Conservation (phyloP, 30 jellyfish, hydroid and myxozoan genomes). For the Mastigias papua region DNA sequence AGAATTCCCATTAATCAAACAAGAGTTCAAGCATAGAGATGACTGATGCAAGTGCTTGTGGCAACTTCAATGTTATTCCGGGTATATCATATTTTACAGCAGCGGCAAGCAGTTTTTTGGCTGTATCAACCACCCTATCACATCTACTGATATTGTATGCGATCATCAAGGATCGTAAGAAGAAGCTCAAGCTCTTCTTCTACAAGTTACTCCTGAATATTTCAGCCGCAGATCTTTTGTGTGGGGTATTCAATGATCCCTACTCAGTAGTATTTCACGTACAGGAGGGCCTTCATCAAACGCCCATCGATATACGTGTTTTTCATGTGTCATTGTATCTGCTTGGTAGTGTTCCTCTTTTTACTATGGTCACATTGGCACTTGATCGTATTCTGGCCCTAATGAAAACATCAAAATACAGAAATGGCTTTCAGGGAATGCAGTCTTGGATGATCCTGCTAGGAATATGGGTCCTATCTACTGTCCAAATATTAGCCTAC, state of each 20-base stretch:
- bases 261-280: conserved; percentile 49
- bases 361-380: conserved; percentile 44
- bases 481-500: conserved; percentile 42
- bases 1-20: too few species aligned
- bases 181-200: conserved; percentile 65
- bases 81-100: conserved; percentile 66
- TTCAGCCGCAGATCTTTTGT: conserved; percentile 55
- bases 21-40: conserved; percentile 8
- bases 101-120: conserved; percentile 30
- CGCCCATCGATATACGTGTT: conserved; percentile 31
- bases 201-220: conserved; percentile 65
- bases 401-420: conserved; percentile 31
- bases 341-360: conserved; percentile 56
- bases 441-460: conserved; percentile 50
- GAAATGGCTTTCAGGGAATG: conserved; percentile 60
- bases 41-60: conserved; percentile 69
- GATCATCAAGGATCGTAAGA: conserved; percentile 61
- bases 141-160: conserved; percentile 53
- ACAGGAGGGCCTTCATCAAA: conserved; percentile 55
- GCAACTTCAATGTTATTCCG: conserved; percentile 48
- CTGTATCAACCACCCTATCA: conserved; percentile 31
- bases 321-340: conserved; percentile 57
- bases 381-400: conserved; percentile 58
- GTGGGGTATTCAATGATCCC: conserved; percentile 60
- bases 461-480: conserved; percentile 47